Conservation (phyloP, 2,888 invertebrate species). For the Neoascia interrupta region DNA sequence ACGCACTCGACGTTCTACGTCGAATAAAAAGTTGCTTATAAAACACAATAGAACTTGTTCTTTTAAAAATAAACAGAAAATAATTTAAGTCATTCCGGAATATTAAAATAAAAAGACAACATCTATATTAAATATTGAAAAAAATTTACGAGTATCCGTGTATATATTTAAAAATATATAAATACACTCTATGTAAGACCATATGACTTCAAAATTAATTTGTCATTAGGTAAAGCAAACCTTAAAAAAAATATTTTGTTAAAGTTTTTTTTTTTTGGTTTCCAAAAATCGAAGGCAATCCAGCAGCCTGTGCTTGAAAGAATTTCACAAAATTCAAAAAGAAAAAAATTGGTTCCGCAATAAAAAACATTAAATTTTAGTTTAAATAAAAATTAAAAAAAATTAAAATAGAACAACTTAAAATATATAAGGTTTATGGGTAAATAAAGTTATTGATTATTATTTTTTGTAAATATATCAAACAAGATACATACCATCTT, state of each 20-base stretch:
- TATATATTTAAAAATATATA: neutral
- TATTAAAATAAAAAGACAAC: constrained; percentile 24
- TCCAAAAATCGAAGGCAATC: constrained; percentile 57
- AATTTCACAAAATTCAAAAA: constrained; percentile 53
- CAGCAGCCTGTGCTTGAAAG: constrained; percentile 40
- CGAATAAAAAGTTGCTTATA: too few species aligned
- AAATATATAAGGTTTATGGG: constrained; percentile 6
- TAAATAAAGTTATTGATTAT: constrained; percentile 38
- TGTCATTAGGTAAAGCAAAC: constrained; percentile 62
- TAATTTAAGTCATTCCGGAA: neutral
- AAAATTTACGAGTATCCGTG: too few species aligned
- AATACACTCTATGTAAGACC: constrained; percentile 6
- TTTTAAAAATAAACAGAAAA: neutral
- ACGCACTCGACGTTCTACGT: too few species aligned
- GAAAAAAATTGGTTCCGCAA: constrained; percentile 56
- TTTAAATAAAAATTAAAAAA: neutral
- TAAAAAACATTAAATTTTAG: neutral
- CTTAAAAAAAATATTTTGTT: constrained; percentile 48
- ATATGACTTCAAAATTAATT: constrained; percentile 73
- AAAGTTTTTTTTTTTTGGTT: constrained; percentile 48
- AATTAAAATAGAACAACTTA: constrained; percentile 1
- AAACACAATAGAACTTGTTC: neutral
- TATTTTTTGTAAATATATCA: constrained; percentile 15
- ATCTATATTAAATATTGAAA: constrained; percentile 23
- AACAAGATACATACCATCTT: constrained; percentile 94